Percentiles rank a stretch among this genome's conserved stretches.
Evolutionary conservation across 2,888 invertebrate species (phyloP).

Genomic region (Vesta saturnalis): DNA sequence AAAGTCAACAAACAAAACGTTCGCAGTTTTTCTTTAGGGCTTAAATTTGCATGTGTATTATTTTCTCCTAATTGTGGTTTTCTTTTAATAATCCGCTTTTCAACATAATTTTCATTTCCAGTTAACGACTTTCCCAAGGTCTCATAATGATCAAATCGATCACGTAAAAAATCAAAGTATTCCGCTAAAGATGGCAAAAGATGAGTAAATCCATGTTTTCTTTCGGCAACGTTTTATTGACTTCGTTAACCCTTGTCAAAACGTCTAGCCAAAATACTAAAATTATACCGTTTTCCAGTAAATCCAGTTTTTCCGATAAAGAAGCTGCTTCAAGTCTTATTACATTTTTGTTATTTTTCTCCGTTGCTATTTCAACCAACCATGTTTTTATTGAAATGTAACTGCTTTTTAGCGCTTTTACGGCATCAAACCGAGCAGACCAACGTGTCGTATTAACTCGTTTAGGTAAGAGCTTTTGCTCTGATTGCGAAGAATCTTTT

Average conservation of each 20-base stretch:
- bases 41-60: not conserved
- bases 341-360: constrained; percentile 10
- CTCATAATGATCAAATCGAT: too few species aligned
- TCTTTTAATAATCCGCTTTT: constrained; percentile 4
- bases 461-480: constrained; percentile 14
- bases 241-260: constrained; percentile 3
- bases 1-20: too few species aligned
- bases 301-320: constrained; percentile 8
- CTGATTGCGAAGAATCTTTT: constrained; percentile 14
- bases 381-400: too few species aligned
- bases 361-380: too few species aligned
- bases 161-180: too few species aligned
- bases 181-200: too few species aligned
- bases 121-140: too few species aligned
- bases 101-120: constrained; percentile 1
- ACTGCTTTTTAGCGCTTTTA: constrained; percentile 5
- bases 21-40: too few species aligned
- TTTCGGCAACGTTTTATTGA: too few species aligned
- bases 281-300: constrained; percentile 7
- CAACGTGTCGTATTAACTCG: constrained; percentile 13
- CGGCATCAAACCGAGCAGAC: constrained; percentile 15
- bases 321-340: constrained; percentile 1
- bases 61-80: not conserved
- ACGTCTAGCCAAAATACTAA: constrained; percentile 9
- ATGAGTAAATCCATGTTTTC: too few species aligned